phyloP scores from a whole-genome alignment of 2,113 vertebrate genomes.

The Leptodactylus fuscus region DNA sequence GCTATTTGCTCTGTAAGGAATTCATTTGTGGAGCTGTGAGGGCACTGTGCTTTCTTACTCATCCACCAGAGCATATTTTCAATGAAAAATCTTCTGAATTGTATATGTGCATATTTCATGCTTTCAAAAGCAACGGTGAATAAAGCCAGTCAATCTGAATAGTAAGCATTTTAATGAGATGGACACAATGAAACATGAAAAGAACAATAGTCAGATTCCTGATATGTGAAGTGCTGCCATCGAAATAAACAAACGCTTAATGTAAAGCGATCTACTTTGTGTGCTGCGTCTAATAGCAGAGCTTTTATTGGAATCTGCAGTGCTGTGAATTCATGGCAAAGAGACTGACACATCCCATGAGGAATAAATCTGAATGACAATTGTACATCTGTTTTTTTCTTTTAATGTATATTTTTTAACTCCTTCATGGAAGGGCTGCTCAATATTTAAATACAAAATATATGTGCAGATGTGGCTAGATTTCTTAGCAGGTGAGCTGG shows the following conservation, averaged over 20 bases:
- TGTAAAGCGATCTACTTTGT: neutral
- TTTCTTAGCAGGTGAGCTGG: too few species aligned
- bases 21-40: conserved; percentile 37
- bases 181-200: neutral
- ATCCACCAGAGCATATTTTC: conserved; percentile 41
- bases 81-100: conserved; percentile 47
- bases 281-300: neutral
- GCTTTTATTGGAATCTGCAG: neutral
- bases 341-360: neutral
- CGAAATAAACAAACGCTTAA: neutral
- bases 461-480: too few species aligned
- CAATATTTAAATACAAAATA: too few species aligned
- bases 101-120: conserved; percentile 28
- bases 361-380: neutral
- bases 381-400: too few species aligned
- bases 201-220: neutral
- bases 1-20: conserved; percentile 54
- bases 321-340: neutral
- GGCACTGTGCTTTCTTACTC: conserved; percentile 42
- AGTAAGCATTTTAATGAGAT: conserved; percentile 21
- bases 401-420: too few species aligned
- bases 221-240: neutral
- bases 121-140: neutral
- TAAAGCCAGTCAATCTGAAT: conserved; percentile 2
- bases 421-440: too few species aligned